phyloP scores from a whole-genome alignment of 2,113 vertebrate species.

The Rhinichthys klamathensis region DNA sequence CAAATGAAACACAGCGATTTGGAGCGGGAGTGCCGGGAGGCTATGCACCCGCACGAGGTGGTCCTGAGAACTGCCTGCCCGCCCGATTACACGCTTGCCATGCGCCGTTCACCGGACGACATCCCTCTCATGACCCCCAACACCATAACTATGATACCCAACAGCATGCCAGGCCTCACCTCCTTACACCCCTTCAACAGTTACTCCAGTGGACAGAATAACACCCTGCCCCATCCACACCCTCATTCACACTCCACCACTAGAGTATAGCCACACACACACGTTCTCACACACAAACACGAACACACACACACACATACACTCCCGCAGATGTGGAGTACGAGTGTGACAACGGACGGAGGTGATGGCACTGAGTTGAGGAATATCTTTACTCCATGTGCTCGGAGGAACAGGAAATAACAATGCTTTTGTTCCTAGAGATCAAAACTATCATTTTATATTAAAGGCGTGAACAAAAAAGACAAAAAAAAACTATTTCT shows the following conservation, averaged over 20 bases:
- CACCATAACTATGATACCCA: conserved; percentile 99
- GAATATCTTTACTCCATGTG: conserved; percentile 56
- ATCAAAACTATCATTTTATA: conserved; percentile 59
- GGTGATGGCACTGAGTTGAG: conserved; percentile 2
- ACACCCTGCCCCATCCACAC: conserved; percentile 93
- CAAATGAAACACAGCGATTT: conserved; percentile 99
- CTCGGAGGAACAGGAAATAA: conserved; percentile 57
- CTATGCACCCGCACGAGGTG: conserved; percentile 94
- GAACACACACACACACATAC: conserved; percentile 4
- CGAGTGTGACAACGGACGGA: not conserved
- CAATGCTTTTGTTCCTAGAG: conserved; percentile 56
- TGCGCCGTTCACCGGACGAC: conserved; percentile 97
- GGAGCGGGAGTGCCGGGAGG: conserved; percentile 93
- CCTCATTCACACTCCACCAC: conserved; percentile 99
- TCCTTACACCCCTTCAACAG: conserved; percentile 96
- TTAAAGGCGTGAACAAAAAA: conserved; percentile 49
- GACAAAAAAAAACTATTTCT: conserved; percentile 56
- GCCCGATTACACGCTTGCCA: conserved; percentile 98
- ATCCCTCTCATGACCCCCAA: conserved; percentile 99
- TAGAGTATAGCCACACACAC: conserved; percentile 90
- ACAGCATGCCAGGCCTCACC: conserved; percentile 94
- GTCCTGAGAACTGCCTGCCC: conserved; percentile 97
- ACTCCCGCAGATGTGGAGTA: conserved; percentile 24
- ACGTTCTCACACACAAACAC: conserved; percentile 32
- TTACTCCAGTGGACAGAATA: conserved; percentile 96